Percentiles rank a stretch among this genome's conserved stretches.
Evolutionary conservation across 2,113 vertebrate genomes (phyloP).

Genomic region (Carlito syrichta): DNA sequence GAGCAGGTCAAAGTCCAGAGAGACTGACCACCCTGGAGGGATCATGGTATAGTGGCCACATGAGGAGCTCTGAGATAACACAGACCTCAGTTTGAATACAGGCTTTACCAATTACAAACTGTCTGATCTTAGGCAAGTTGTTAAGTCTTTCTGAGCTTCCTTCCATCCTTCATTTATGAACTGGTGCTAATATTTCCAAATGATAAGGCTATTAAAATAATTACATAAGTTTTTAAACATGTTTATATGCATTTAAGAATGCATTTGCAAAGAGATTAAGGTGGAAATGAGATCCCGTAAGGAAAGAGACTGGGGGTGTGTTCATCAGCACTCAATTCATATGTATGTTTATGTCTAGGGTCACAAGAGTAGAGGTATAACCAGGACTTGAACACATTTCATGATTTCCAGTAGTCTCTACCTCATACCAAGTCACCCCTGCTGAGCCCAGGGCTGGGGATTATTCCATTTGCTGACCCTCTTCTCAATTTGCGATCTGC

Average conservation of each 20-base stretch:
- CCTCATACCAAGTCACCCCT: background rate
- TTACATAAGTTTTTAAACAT: background rate
- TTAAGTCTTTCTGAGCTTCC: background rate
- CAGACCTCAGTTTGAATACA: background rate
- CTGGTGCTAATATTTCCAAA: background rate
- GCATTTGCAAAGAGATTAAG: background rate
- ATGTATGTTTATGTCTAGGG: background rate
- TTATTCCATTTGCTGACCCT: background rate
- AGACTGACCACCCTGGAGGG: no score
- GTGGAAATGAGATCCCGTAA: background rate
- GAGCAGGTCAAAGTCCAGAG: background rate
- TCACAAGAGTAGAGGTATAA: background rate
- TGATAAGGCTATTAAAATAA: background rate
- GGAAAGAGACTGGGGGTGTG: background rate
- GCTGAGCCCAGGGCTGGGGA: background rate
- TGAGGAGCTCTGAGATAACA: background rate
- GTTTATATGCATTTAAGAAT: background rate
- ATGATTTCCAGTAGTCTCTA: background rate
- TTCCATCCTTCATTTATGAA: background rate
- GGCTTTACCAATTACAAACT: background rate
- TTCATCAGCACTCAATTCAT: background rate
- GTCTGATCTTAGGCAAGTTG: background rate
- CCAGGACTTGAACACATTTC: background rate
- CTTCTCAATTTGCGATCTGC: background rate
- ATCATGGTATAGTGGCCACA: accelerated